Conservation (phyloP, 2,113 vertebrate species). For the Ariopsis seemanni region DNA sequence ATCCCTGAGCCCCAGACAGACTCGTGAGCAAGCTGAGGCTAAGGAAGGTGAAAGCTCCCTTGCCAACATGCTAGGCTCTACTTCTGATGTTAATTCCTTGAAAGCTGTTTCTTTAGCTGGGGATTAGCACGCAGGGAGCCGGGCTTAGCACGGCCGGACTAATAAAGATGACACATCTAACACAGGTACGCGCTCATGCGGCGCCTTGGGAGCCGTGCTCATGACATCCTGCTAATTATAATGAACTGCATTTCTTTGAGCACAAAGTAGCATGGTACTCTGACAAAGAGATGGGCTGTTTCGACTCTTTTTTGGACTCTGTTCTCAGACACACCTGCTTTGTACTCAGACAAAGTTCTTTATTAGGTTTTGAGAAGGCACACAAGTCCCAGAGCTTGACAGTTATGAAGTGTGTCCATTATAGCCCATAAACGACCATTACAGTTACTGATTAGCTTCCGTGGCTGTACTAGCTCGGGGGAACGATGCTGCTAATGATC, state of each 20-base stretch:
- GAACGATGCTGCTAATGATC: constrained; percentile 72
- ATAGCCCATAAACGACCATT: constrained; percentile 61
- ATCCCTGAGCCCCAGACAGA: constrained; percentile 74
- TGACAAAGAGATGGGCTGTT: constrained; percentile 56
- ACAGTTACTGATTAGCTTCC: constrained; percentile 71
- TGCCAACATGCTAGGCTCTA: constrained; percentile 74
- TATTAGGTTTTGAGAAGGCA: constrained; percentile 26
- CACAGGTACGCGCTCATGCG: constrained; percentile 74
- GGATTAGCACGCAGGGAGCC: constrained; percentile 78
- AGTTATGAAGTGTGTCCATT: constrained; percentile 80
- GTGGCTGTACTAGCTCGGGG: constrained; percentile 64
- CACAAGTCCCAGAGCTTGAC: constrained; percentile 66
- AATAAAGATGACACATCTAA: constrained; percentile 82
- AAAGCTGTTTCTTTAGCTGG: constrained; percentile 82
- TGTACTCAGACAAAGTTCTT: constrained; percentile 6
- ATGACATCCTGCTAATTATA: constrained; percentile 74
- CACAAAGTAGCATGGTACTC: constrained; percentile 63
- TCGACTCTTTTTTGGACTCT: constrained; percentile 6
- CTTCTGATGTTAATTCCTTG: constrained; percentile 82
- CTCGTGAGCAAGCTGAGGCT: constrained; percentile 70
- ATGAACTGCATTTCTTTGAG: constrained; percentile 65
- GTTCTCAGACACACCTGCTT: constrained; percentile 18
- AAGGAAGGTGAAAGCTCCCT: constrained; percentile 76
- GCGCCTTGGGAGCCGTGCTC: constrained; percentile 64
- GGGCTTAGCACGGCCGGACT: constrained; percentile 76